These are phyloP conservation scores for Gryllus longicercus DNA, from an alignment of 2,888 invertebrate genomes.

Conservation along the genomic window DNA sequence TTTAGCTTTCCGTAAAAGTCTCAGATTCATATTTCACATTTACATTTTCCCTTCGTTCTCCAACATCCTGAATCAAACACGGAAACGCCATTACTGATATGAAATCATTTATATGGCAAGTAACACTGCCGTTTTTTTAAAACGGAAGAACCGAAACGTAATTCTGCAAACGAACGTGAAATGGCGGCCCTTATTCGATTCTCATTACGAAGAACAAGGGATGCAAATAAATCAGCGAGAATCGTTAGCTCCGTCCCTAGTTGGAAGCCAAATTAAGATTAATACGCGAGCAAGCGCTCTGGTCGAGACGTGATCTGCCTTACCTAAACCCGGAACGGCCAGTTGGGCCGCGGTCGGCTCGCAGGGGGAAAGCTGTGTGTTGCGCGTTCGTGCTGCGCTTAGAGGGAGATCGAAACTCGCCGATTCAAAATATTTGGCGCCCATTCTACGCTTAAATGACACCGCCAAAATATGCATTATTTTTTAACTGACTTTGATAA, in stretches of 20 bases:
- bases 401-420: background rate
- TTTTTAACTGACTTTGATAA: no score
- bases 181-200: background rate
- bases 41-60: background rate
- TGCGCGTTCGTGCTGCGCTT: background rate
- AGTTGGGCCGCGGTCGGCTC: background rate
- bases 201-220: constrained; percentile 5
- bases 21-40: background rate
- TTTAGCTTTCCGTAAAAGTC: background rate
- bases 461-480: background rate
- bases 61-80: background rate
- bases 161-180: constrained; percentile 6
- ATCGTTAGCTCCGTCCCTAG: background rate
- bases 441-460: background rate
- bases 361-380: background rate
- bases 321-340: background rate
- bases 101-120: constrained; percentile 10
- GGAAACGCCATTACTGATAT: background rate
- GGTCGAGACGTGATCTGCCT: background rate
- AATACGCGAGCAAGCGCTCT: background rate
- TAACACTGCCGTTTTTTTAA: constrained; percentile 1
- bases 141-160: background rate
- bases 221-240: background rate
- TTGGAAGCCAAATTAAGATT: constrained; percentile 9
- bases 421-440: background rate